Percentiles rank a stretch among this genome's conserved stretches.
Conservation (phyloP, 92 coral and sea anemone species). For the Pocillopora meandrina region DNA sequence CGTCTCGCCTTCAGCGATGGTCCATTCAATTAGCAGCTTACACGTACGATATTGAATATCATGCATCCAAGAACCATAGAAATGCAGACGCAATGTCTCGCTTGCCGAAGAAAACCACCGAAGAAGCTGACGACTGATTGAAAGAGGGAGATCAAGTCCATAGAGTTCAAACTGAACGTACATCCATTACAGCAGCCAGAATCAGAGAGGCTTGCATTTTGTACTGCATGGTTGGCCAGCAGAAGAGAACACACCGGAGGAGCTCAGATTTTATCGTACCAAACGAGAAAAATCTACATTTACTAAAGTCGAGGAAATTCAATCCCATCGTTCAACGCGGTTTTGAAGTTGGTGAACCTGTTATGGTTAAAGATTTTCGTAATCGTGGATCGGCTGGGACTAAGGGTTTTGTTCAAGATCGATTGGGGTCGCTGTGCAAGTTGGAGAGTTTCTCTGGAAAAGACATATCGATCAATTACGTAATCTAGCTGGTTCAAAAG, state of each 20-base stretch:
- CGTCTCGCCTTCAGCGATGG: not conserved
- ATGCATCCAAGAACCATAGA: not conserved
- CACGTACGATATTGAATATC: not conserved
- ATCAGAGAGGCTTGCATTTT: not conserved
- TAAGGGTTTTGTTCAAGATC: not conserved
- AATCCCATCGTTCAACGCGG: not conserved
- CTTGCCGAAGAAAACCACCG: not conserved
- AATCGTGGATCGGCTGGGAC: not conserved
- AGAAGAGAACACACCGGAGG: not conserved
- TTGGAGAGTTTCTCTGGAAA: too few species aligned
- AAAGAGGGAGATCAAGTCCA: not conserved
- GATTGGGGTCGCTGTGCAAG: too few species aligned
- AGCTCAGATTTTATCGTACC: not conserved
- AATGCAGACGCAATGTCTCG: not conserved
- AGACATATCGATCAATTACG: too few species aligned
- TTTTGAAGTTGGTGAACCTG: slow-evolving; percentile 1
- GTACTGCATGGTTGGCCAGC: slow-evolving; percentile 46
- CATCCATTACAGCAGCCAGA: too few species aligned
- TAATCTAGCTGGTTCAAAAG: too few species aligned
- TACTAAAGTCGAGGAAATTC: not conserved
- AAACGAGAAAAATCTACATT: slow-evolving; percentile 30
- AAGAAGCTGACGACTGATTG: not conserved
- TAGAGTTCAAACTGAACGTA: too few species aligned
- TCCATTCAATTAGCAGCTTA: not conserved
- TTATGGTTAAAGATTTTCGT: not conserved